These are phyloP conservation scores for Martes martes DNA, from an alignment of 2,113 vertebrate species.

Conservation along the genomic window DNA sequence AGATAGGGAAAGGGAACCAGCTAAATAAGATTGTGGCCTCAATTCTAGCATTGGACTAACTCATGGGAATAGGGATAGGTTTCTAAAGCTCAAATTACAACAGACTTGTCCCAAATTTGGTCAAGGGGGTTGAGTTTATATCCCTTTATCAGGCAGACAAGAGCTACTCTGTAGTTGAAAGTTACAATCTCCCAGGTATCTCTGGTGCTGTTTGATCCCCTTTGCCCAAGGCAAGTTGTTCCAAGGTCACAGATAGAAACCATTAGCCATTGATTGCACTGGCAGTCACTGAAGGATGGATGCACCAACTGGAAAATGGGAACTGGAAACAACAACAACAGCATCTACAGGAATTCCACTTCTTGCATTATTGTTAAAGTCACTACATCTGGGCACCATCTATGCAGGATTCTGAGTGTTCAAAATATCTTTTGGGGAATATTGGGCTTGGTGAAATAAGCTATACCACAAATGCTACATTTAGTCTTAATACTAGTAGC, in stretches of 20 bases:
- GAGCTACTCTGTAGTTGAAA: not conserved
- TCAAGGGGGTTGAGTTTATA: not conserved
- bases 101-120: not conserved
- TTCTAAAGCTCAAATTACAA: not conserved
- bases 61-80: not conserved
- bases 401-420: not conserved
- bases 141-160: not conserved
- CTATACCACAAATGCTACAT: not conserved
- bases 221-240: not conserved
- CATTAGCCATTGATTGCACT: not conserved
- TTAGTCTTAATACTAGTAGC: not conserved
- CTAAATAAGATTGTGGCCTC: not conserved
- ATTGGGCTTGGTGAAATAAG: too few species aligned
- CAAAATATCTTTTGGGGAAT: not conserved
- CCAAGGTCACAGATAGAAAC: not conserved
- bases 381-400: not conserved
- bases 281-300: not conserved
- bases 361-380: not conserved
- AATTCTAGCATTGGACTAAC: not conserved
- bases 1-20: not conserved
- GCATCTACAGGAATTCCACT: not conserved
- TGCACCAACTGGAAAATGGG: not conserved
- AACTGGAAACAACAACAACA: not conserved
- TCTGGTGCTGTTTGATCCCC: rapidly evolving
- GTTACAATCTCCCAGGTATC: rapidly evolving